These are phyloP conservation scores for Hydraecia micacea DNA, from an alignment of 2,888 invertebrate species.

Conservation along the genomic window DNA sequence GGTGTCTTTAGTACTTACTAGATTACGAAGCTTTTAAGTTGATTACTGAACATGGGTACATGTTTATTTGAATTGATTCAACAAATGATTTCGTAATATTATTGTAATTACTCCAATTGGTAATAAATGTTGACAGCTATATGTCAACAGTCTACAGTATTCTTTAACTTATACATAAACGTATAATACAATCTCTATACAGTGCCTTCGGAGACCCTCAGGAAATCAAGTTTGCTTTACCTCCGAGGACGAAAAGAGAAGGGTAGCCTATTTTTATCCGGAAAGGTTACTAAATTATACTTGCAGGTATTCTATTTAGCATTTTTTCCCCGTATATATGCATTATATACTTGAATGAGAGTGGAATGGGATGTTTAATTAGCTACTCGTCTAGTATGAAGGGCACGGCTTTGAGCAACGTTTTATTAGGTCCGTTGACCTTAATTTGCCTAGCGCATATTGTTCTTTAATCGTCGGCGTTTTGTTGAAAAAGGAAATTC, in stretches of 20 bases:
- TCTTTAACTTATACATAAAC: neutral
- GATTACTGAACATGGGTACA: neutral
- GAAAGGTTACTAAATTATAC: slow-evolving; percentile 50
- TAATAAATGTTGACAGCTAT: neutral
- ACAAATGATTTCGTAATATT: neutral
- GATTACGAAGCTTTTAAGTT: neutral
- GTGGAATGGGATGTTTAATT: slow-evolving; percentile 66
- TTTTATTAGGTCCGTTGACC: slow-evolving; percentile 53
- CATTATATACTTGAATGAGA: slow-evolving; percentile 24
- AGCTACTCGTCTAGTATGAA: slow-evolving; percentile 59
- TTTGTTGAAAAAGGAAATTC: slow-evolving; percentile 8
- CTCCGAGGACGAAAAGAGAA: slow-evolving; percentile 17
- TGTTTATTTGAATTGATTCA: neutral
- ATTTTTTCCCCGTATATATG: slow-evolving; percentile 31
- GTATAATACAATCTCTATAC: neutral
- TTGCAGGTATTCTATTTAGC: slow-evolving; percentile 45
- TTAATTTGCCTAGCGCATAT: slow-evolving; percentile 31
- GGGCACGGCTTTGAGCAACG: slow-evolving; percentile 48
- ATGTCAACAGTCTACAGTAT: neutral
- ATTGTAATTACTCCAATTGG: no score
- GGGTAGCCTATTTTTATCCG: slow-evolving; percentile 33
- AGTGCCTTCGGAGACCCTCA: slow-evolving; percentile 5
- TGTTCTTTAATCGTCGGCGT: slow-evolving; percentile 42
- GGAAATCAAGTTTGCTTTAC: slow-evolving; percentile 38
- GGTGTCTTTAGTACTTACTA: neutral